A percentile compares a stretch with the other conserved stretches of the same genome.
Conservation (phyloP, 1,140 invertebrate genomes). For the Aphaenogaster rudis region DNA sequence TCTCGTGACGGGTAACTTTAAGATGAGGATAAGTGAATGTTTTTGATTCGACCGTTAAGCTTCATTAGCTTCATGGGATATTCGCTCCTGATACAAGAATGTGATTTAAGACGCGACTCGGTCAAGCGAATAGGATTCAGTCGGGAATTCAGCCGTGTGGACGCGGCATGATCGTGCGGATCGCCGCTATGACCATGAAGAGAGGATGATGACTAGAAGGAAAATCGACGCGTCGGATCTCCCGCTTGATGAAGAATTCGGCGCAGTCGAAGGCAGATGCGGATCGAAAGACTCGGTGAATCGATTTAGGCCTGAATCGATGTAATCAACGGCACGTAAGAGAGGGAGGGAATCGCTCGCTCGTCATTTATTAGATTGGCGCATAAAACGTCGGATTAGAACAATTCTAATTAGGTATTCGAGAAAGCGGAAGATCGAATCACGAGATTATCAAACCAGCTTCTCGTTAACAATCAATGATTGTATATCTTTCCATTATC, state of each 20-base stretch:
- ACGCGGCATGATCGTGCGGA: conserved; percentile 72
- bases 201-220: conserved; percentile 74
- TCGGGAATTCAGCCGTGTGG: conserved; percentile 41
- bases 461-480: not conserved
- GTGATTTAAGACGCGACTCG: conserved; percentile 74
- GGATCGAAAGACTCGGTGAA: conserved; percentile 72
- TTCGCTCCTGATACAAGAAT: conserved; percentile 50
- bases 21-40: conserved; percentile 40
- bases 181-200: conserved; percentile 67
- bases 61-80: conserved; percentile 50
- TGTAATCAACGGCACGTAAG: conserved; percentile 70
- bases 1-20: not conserved
- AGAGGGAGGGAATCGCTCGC: conserved; percentile 33
- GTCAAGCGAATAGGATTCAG: conserved; percentile 62
- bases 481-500: not conserved
- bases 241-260: conserved; percentile 75
- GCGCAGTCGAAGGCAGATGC: conserved; percentile 67
- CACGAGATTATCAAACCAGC: not conserved
- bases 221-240: conserved; percentile 62
- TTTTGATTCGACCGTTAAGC: conserved; percentile 44
- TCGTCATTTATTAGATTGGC: conserved; percentile 47
- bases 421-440: not conserved
- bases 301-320: conserved; percentile 75
- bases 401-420: conserved; percentile 3
- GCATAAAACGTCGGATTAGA: conserved; percentile 31